Evolutionary conservation across 2,113 vertebrate species (phyloP).

Genomic region (Empidonax alnorum): DNA sequence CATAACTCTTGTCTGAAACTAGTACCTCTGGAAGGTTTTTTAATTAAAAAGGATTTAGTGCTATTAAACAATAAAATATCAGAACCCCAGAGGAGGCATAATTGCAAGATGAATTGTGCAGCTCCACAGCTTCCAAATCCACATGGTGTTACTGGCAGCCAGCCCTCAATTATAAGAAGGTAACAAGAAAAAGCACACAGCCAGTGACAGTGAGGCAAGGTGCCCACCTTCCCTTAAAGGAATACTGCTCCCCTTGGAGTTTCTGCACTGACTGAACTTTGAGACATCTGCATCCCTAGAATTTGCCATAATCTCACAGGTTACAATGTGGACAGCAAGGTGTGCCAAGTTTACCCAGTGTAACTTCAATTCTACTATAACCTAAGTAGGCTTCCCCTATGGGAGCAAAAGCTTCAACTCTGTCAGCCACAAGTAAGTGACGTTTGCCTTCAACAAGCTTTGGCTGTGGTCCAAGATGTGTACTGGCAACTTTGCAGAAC

Average conservation of each 20-base stretch:
- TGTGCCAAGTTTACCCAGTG: background rate
- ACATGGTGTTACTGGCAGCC: slow-evolving; percentile 38
- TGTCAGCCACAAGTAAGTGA: background rate
- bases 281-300: background rate
- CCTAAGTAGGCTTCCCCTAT: background rate
- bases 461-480: background rate
- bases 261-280: background rate
- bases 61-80: slow-evolving; percentile 60
- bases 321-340: accelerated
- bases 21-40: slow-evolving; percentile 40
- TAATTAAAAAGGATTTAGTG: slow-evolving; percentile 65
- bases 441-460: background rate
- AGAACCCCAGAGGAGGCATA: slow-evolving; percentile 48
- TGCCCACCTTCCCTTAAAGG: background rate
- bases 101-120: slow-evolving; percentile 33
- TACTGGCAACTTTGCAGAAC: background rate
- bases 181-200: slow-evolving; percentile 1
- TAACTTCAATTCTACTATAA: background rate
- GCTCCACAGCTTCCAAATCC: slow-evolving; percentile 31
- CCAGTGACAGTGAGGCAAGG: background rate
- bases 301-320: background rate
- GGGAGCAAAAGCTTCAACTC: background rate
- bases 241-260: background rate
- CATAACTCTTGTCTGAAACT: background rate
- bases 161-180: slow-evolving; percentile 36